Base-by-base conservation (phyloP, 2,113 vertebrate species). In the Grus americana region DNA sequence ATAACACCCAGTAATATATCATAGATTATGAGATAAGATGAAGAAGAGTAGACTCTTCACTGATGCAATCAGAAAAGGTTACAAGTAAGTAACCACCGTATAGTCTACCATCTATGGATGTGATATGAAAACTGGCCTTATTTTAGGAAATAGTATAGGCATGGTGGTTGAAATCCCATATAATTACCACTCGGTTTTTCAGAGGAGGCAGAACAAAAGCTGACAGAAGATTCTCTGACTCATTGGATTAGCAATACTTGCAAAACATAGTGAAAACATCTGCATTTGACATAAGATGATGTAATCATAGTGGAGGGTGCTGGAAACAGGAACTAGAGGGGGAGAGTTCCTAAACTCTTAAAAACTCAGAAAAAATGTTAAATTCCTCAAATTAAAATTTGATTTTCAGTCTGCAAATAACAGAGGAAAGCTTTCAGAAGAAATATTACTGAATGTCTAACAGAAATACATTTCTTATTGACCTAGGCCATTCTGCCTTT, bases 1-100 rank as follows among this genome's bases (percentile, higher is more conserved):
- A 49, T 95, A 95, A 92, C 32, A 92, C 12, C 32, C 38, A 86
- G 85, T 73, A 94, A 94, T 86, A 79, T n/a, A 89, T 47, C 73
- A 57, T 4, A 95, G 86, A 97, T 91, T 95, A 88, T 40, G 62
- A 92, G 81, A 88, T 72, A 90, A 91, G 0, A 36, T 73, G 68
- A 72, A 75, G 61, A 85, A 86, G 47, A 89, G 70, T 2, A 89
- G 61, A 66, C 5, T 81, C 50, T 79, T 75, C 68, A 75, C 24
- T 62, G 32, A 16, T 68, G 23, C 30, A 89, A 49, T 58, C 58
- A 85, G 54, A 62, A 87, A 89, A 82, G 42, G 6, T 42, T 76
- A 32, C 71, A 79, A 42, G 27, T 50, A 68, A 80, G 55, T 65
- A 71, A 91, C 34, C 47, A 74, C 9, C 1, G 5, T 21, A 47